phyloP scores from a whole-genome alignment of 1,140 invertebrate genomes.

The Diploscapter pachys region DNA sequence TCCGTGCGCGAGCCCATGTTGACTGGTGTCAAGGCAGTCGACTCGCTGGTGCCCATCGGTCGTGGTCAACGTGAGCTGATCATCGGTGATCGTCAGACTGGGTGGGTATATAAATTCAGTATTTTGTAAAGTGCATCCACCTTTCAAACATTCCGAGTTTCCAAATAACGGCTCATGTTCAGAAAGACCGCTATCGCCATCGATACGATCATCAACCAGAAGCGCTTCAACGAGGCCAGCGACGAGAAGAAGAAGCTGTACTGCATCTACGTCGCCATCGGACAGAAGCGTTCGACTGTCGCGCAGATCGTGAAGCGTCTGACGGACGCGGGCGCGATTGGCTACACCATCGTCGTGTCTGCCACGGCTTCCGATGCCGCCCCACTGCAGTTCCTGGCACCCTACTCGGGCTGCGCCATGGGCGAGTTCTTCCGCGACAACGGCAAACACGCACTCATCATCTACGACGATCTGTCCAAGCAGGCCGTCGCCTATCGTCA shows the following conservation, averaged over 20 bases:
- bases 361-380: slow-evolving; percentile 99
- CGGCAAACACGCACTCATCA: slow-evolving; percentile 98
- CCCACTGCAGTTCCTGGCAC: slow-evolving; percentile 95
- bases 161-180: slow-evolving; percentile 23
- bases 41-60: slow-evolving; percentile 96
- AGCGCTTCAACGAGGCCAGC: slow-evolving; percentile 88
- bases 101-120: slow-evolving; percentile 63
- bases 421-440: slow-evolving; percentile 99
- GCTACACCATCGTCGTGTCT: slow-evolving; percentile 95
- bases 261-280: slow-evolving; percentile 99
- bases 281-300: slow-evolving; percentile 98
- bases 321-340: slow-evolving; percentile 88
- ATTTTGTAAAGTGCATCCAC: neutral
- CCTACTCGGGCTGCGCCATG: slow-evolving; percentile 99
- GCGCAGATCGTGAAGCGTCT: slow-evolving; percentile 97
- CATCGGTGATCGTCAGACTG: slow-evolving; percentile 99
- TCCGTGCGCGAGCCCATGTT: slow-evolving; percentile 99
- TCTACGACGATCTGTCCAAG: slow-evolving; percentile 99
- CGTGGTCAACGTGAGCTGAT: slow-evolving; percentile 99
- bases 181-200: slow-evolving; percentile 98
- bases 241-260: slow-evolving; percentile 99
- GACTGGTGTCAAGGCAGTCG: slow-evolving; percentile 98
- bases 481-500: slow-evolving; percentile 99
- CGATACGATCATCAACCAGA: slow-evolving; percentile 99
- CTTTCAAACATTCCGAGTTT: too few relatives aligned